phyloP scores from a whole-genome alignment of 2,113 vertebrate species.

The Pontoporia blainvillei region DNA sequence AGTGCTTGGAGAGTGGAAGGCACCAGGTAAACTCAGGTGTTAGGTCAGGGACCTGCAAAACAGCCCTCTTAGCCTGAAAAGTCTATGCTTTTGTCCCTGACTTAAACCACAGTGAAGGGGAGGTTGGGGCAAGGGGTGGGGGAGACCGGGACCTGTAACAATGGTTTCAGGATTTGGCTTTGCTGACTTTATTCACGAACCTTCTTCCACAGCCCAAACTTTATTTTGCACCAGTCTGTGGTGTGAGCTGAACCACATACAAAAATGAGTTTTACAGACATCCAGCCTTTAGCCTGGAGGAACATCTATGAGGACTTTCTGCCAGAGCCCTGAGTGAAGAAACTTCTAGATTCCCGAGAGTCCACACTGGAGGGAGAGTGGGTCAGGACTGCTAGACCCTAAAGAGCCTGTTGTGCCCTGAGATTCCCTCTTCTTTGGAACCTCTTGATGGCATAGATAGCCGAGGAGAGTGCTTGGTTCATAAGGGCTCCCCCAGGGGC shows the following conservation, averaged over 20 bases:
- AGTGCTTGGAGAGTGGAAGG: too few species aligned
- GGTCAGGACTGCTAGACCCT: not conserved
- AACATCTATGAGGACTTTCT: not conserved
- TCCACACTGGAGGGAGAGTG: not conserved
- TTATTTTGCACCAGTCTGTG: not conserved
- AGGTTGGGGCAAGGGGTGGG: fast-evolving
- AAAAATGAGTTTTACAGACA: not conserved
- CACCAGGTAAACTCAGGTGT: too few species aligned
- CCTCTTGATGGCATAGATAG: not conserved
- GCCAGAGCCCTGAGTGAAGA: not conserved
- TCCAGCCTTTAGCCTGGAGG: not conserved
- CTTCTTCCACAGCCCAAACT: not conserved
- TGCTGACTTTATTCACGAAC: not conserved
- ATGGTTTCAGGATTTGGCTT: not conserved
- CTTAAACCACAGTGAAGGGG: not conserved
- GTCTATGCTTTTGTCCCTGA: not conserved
- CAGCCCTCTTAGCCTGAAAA: not conserved
- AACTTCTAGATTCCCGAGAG: not conserved
- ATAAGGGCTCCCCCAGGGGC: not conserved
- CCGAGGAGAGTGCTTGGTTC: too few species aligned
- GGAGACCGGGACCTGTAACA: too few species aligned
- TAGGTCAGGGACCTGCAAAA: not conserved
- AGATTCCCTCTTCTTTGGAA: not conserved
- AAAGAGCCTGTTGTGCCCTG: not conserved
- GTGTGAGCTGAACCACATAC: not conserved